Evolutionary conservation across 2,113 vertebrate genomes (phyloP), one percentile per base, ranked within the genome.

Genomic region (Sitta europaea): DNA sequence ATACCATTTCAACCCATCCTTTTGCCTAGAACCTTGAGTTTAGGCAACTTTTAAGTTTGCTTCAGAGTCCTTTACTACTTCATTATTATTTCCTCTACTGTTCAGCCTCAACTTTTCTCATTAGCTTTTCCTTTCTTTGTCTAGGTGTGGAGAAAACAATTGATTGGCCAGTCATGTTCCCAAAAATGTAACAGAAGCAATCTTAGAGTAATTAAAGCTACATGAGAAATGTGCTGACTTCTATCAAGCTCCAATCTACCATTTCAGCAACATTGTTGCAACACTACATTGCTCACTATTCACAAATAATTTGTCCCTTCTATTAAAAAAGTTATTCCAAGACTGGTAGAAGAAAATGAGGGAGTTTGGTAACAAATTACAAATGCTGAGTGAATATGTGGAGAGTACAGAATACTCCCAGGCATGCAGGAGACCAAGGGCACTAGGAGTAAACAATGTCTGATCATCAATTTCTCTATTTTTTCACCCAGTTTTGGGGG

Each of bases 401-500:
- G 19, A 68, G 31, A 53, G 33, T 28, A 70, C 25, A 76, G 58
- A 89, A 78, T 51, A 14, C 2, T 48, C 19, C 4, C 28, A 82
- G 29, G 25, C 33, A 50, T 21, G 11, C 27, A 63, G 35, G 82
- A 82, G 31, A 50, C 14, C 5, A 50, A 65, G 14, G 4, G 28
- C 22, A 58, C 12, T 31, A 42, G 11, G 35, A 58, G 4, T 28
- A 43, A 83, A 51, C 16, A 22, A 51, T 3, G 2, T 20, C 23
- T 53, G 18, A 33, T 10, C 67, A 45, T 10, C 55, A 58, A 5
- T 73, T 65, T 79, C 16, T 63, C 54, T 48, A 6, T 14, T 25
- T 66, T 66, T 71, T 35, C 14, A 27, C 13, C 0, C 3, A 35
- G 1, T 75, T 78, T 62, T 2, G 0, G 4, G 3, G 3, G 5